Evolutionary conservation across 2,113 vertebrate species (phyloP), one percentile per base, ranked within the genome.

Genomic region (Anolis carolinensis): DNA sequence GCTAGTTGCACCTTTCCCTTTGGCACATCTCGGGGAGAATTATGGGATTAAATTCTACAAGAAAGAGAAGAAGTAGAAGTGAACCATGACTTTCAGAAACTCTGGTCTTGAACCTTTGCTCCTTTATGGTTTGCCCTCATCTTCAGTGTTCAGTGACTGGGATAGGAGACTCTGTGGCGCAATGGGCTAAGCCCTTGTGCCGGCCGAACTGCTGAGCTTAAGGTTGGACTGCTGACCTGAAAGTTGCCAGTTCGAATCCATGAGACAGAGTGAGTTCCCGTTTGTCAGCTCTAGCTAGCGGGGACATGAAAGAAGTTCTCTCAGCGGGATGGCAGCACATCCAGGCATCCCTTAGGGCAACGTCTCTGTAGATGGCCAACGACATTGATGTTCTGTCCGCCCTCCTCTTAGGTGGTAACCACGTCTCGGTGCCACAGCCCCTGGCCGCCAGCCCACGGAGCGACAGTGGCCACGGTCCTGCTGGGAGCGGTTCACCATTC

Each of bases 391-490:
- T 93, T 93, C 92, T 91, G 32, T 92, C 93, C 94, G 75, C 94
- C 94, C 95, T 94, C 95, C 92, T 92, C 93, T 82, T 93, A 96
- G 95, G 95, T 96, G 94, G 92, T 93, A 95, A 93, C 94, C 94
- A 93, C 91, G 90, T 91, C 88, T 84, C 93, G 39, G 73, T 89
- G 92, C 95, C 95, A 90, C 94, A 85, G 86, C 94, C 95, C 79
- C 92, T 91, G 82, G 48, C 93, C 91, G 95, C 91, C 91, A 90
- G 91, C 92, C 93, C 92, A 11, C 92, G 94, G 95, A 95, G 91
- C 89, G 95, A 93, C 92, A 91, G 92, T 93, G 92, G 92, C 92
- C 82, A 92, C 86, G 95, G 94, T 93, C 95, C 95, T 88, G 88
- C 92, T 87, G 94, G 94, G 89, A 94, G 94, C 93, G 90, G 89